These are phyloP conservation scores for Carassius auratus DNA, from an alignment of 2,113 vertebrate species.

Conservation along the genomic window DNA sequence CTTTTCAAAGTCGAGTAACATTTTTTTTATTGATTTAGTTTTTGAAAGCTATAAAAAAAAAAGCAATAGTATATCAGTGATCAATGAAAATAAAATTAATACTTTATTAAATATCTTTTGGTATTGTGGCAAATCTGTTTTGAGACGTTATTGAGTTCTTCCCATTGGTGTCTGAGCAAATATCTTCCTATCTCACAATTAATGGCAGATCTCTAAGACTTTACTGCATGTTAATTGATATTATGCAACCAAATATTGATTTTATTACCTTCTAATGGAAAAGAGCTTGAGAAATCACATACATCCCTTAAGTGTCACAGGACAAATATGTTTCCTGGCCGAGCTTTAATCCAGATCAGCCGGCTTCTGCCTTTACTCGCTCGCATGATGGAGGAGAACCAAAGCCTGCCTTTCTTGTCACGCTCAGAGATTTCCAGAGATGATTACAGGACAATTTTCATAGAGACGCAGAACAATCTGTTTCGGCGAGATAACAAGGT, in stretches of 20 bases:
- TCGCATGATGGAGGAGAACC: constrained; percentile 9
- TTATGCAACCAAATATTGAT: neutral
- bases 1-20: too few species aligned
- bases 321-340: neutral
- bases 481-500: constrained; percentile 26
- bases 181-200: too few species aligned
- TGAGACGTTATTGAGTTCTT: too few species aligned
- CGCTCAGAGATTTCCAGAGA: constrained; percentile 37
- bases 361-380: neutral
- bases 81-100: too few species aligned
- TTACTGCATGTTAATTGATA: neutral
- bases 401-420: constrained; percentile 11
- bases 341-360: constrained; percentile 25
- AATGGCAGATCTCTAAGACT: neutral
- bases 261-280: neutral
- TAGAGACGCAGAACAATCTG: constrained; percentile 7
- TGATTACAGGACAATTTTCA: constrained; percentile 40
- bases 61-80: too few species aligned
- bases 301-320: neutral
- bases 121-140: too few species aligned
- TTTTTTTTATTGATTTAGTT: too few species aligned
- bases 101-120: too few species aligned
- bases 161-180: too few species aligned
- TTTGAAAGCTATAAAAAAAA: too few species aligned
- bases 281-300: neutral